Base-by-base conservation (phyloP, 2,888 invertebrate species). In the Limulus polyphemus region DNA sequence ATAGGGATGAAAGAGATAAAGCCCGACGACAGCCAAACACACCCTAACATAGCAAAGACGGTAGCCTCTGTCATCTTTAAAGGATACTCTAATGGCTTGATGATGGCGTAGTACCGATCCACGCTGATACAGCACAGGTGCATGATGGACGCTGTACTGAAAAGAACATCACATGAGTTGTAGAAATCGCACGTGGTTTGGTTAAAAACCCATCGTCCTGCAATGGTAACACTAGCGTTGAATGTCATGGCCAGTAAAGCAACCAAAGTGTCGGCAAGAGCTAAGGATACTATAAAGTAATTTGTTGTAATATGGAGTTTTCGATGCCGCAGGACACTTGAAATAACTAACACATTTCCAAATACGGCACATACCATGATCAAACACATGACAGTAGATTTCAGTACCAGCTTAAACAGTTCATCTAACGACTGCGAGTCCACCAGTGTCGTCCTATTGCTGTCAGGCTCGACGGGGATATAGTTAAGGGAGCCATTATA, bases 51-150 rank as follows among this genome's bases (percentile, higher is more conserved):
- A 54, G 78, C 65, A 47, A 74, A 73, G 47, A 79, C 79, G 61
- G 92, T 87, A 69, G 83, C 82, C 73, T 88, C 90, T 13, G 94
- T 94, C 88, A 95, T 94, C 76, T 86, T 88, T 71, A 88, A 83
- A 47, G 91, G 90, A 78, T 97, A 97, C 77, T 90, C 90, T 63
- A 95, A 80, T 2, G 95, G 95, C 76, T 90, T 89, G 57, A 94
- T 91, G 70, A 95, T 94, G 64, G 92, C 92, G 76, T 89, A 90
- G 73, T 54, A 54, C 11, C 94, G 82, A 75, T 94, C 94, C 61
- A 94, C 90, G 70, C 89, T 89, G 75, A 95, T 95, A 77, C 93
- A 94, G 75, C 93, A 94, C 59, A 95, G 80, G 76, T 95, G 93
- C 56, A 94, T 82, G 65, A 95, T 92, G 67, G 90, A 91, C 10